These are phyloP conservation scores for Capra hircus DNA, from an alignment of 2,113 vertebrate species.

Conservation along the genomic window DNA sequence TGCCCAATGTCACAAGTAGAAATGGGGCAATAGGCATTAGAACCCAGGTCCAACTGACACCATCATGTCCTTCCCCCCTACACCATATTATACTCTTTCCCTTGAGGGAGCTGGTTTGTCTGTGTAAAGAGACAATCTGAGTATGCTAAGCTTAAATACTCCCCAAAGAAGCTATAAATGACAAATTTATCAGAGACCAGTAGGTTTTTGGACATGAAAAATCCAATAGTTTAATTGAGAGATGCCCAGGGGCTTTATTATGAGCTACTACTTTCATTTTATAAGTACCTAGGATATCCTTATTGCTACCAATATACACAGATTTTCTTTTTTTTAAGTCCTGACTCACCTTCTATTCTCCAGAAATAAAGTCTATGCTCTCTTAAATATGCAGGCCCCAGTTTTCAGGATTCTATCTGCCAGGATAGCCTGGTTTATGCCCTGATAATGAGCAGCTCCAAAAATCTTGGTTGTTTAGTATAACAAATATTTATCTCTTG, in stretches of 20 bases:
- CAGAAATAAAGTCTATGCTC: neutral
- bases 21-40: neutral
- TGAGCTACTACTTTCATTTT: neutral
- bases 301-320: neutral
- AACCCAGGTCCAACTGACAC: neutral
- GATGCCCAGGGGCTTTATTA: constrained; percentile 2
- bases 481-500: neutral
- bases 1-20: neutral
- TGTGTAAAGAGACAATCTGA: neutral
- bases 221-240: neutral
- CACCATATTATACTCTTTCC: neutral
- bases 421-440: neutral
- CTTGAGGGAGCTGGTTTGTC: neutral
- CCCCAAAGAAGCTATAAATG: constrained; percentile 5
- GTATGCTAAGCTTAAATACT: neutral
- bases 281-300: neutral
- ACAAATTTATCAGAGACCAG: neutral
- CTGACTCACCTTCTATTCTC: neutral
- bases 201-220: neutral
- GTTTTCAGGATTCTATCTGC: neutral
- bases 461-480: constrained; percentile 1
- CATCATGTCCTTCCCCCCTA: neutral
- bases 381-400: neutral
- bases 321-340: neutral
- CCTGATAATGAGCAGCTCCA: neutral